Conservation (phyloP, 2,113 vertebrate species). For the Ardeotis arabs region DNA sequence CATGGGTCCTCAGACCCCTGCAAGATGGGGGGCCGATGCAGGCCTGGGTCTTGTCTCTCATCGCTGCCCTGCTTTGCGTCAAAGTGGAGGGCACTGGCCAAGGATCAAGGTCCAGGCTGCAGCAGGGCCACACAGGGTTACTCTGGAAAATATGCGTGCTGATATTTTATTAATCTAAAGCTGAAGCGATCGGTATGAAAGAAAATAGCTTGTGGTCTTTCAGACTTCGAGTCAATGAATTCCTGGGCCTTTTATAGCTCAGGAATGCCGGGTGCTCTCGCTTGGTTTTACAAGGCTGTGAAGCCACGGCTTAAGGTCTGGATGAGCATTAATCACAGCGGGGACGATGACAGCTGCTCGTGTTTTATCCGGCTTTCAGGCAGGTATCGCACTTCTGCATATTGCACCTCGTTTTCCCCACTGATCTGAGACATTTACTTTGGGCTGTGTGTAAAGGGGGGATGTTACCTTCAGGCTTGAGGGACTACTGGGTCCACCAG, state of each 20-base stretch:
- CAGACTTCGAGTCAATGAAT: conserved; percentile 62
- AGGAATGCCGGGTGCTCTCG: not conserved
- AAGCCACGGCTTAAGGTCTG: not conserved
- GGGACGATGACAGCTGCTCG: not conserved
- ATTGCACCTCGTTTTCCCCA: no score
- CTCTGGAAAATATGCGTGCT: conserved; percentile 51
- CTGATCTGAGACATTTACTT: not conserved
- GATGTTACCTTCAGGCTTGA: not conserved
- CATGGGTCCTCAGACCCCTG: not conserved
- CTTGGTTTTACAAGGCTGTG: not conserved
- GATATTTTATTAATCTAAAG: conserved; percentile 60
- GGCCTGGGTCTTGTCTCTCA: not conserved
- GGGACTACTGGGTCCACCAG: not conserved
- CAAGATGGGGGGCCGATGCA: fast-evolving
- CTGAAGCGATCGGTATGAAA: conserved; percentile 39
- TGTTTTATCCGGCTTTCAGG: not conserved
- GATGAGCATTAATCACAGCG: not conserved
- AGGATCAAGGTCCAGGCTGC: not conserved
- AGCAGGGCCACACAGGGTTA: not conserved
- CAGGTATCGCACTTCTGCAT: not conserved
- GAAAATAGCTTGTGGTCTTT: conserved; percentile 58
- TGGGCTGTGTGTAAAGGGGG: not conserved
- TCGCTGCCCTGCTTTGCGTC: not conserved
- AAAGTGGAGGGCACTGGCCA: not conserved
- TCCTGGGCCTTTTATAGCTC: conserved; percentile 66